These are phyloP conservation scores for Diarsia mendica DNA, from an alignment of 2,888 invertebrate genomes.

Conservation along the genomic window DNA sequence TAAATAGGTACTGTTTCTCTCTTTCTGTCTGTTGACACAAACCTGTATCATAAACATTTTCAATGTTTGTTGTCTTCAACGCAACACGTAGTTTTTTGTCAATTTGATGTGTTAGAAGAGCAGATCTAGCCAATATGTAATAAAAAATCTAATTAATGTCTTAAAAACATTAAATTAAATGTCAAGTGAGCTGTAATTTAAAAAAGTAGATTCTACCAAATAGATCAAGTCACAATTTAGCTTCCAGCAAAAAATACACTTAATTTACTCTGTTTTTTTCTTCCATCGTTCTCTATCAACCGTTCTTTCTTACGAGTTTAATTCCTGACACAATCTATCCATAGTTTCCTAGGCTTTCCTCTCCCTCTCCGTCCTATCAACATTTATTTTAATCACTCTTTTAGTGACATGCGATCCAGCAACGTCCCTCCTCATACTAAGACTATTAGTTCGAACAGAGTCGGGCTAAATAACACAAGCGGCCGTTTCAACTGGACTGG, in stretches of 20 bases:
- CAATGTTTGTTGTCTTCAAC: background rate
- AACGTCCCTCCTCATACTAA: no score
- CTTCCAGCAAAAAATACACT: constrained; percentile 8
- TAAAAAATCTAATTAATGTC: constrained; percentile 2
- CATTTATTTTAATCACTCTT: no score
- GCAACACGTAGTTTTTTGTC: background rate
- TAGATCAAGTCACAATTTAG: constrained; percentile 2
- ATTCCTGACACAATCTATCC: no score
- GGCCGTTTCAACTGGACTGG: constrained; percentile 13
- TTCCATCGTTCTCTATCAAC: no score
- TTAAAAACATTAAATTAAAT: constrained; percentile 8
- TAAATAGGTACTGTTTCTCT: no score
- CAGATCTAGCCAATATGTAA: background rate
- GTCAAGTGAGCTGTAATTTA: constrained; percentile 11
- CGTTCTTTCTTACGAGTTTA: no score
- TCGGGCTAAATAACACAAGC: constrained; percentile 2
- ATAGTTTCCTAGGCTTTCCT: no score
- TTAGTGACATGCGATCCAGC: no score
- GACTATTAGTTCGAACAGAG: background rate
- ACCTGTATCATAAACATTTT: background rate
- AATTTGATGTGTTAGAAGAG: background rate
- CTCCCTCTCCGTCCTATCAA: no score
- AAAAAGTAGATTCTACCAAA: constrained; percentile 32
- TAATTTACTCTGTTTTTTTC: background rate
- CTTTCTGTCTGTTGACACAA: background rate